Conservation (phyloP, 2,113 vertebrate species). For the Cyanoderma ruficeps region DNA sequence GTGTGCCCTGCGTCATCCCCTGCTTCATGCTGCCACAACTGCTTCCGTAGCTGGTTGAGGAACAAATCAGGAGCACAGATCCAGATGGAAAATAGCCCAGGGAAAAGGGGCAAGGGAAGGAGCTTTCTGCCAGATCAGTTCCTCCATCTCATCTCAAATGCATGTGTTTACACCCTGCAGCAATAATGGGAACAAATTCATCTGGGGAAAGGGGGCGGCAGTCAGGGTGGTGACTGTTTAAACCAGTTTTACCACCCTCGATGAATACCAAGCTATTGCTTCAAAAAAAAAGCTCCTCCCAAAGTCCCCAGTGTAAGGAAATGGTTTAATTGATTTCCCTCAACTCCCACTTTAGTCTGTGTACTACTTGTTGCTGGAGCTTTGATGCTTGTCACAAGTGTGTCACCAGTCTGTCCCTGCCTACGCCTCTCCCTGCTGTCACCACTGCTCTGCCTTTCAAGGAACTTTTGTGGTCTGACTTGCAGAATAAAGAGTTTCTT, state of each 20-base stretch:
- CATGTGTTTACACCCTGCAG: not conserved
- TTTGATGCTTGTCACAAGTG: not conserved
- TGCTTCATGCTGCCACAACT: not conserved
- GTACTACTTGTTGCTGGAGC: slow-evolving; percentile 11
- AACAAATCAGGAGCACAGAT: not conserved
- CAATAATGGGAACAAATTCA: not conserved
- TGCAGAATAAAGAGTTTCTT: slow-evolving; percentile 12
- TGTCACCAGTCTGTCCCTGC: not conserved
- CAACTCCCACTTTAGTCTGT: slow-evolving; percentile 20
- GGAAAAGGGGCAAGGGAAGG: not conserved
- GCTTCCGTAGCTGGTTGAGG: not conserved
- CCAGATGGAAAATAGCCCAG: slow-evolving; percentile 37
- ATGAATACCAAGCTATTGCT: not conserved
- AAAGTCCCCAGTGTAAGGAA: slow-evolving; percentile 8
- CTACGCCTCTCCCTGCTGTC: not conserved
- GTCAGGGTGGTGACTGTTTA: not conserved
- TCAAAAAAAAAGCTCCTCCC: not conserved
- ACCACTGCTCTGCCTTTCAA: slow-evolving; percentile 32
- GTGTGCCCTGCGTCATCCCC: not conserved
- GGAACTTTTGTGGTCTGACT: slow-evolving; percentile 21
- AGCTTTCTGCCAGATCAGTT: slow-evolving; percentile 8
- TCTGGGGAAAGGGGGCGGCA: not conserved
- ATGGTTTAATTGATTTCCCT: not conserved
- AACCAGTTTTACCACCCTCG: slow-evolving; percentile 30
- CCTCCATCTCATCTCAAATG: not conserved